A percentile compares a stretch with the other conserved stretches of the same genome.
Evolutionary conservation across 2,113 vertebrate species (phyloP).

Genomic region (Arothron firmamentum): DNA sequence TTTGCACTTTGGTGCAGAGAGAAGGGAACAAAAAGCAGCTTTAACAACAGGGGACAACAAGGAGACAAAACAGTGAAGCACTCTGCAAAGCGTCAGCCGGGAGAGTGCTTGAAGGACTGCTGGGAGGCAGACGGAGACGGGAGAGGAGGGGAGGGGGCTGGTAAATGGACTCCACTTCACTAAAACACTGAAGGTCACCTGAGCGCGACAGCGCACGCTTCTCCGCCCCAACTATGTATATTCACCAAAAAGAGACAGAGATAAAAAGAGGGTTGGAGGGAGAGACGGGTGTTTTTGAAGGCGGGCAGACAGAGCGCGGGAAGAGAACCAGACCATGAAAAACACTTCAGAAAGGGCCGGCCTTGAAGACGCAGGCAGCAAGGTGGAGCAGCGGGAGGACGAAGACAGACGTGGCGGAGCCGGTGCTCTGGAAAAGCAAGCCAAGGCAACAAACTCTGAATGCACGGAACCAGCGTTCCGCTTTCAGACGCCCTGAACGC

Average conservation of each 20-base stretch:
- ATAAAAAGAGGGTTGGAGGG: not conserved
- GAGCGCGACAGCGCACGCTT: no score
- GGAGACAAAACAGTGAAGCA: conserved; percentile 9
- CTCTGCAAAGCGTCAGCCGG: conserved; percentile 37
- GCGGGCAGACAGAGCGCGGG: conserved; percentile 5
- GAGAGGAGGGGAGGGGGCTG: no score
- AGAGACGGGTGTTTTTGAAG: conserved; percentile 29
- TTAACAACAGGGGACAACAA: conserved; percentile 30
- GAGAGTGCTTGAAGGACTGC: conserved; percentile 14
- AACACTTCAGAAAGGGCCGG: conserved; percentile 20
- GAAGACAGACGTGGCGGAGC: not conserved
- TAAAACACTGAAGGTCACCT: conserved; percentile 28
- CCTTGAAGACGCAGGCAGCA: conserved; percentile 18
- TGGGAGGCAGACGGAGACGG: conserved; percentile 18
- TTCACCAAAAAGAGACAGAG: not conserved
- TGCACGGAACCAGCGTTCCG: not conserved
- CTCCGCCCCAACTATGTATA: conserved; percentile 2
- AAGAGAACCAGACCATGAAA: conserved; percentile 32
- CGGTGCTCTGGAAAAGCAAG: not conserved
- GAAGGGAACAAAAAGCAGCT: conserved; percentile 19
- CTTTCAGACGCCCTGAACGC: not conserved
- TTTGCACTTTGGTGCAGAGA: not conserved
- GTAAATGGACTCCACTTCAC: conserved; percentile 28
- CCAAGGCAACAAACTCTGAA: not conserved
- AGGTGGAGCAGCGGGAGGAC: conserved; percentile 21